Evolutionary conservation across 2,888 invertebrate genomes (phyloP).

Genomic region (Helobdella robusta): DNA sequence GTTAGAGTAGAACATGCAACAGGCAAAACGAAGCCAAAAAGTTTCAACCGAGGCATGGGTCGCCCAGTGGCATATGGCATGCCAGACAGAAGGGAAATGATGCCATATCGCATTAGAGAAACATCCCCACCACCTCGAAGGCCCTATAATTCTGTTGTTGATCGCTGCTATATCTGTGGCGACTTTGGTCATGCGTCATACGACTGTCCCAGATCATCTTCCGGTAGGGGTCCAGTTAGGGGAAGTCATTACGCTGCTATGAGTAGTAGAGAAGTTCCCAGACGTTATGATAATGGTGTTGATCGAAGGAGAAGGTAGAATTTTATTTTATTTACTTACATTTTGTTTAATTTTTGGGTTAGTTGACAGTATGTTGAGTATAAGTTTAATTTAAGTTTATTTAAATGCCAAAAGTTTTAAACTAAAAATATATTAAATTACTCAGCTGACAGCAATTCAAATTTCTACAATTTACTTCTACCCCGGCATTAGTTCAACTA

Average conservation of each 20-base stretch:
- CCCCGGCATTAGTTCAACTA: no score
- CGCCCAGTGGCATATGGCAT: slow-evolving; percentile 36
- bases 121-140: slow-evolving; percentile 28
- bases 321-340: not conserved
- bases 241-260: slow-evolving; percentile 13
- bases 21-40: slow-evolving; percentile 56
- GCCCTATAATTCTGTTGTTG: slow-evolving; percentile 75
- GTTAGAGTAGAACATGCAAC: slow-evolving; percentile 85
- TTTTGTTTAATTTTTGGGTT: no score
- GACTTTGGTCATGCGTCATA: slow-evolving; percentile 85
- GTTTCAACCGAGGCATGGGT: slow-evolving; percentile 32
- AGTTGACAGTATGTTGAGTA: no score
- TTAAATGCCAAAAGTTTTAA: no score
- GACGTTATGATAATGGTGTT: slow-evolving; percentile 3
- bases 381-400: no score
- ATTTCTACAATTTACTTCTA: no score
- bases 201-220: slow-evolving; percentile 58
- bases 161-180: slow-evolving; percentile 87
- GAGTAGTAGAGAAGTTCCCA: not conserved
- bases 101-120: not conserved
- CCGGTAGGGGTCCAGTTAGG: not conserved
- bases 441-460: no score
- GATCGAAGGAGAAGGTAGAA: not conserved
- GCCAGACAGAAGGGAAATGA: not conserved
- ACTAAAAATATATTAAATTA: no score